phyloP scores from a whole-genome alignment of 2,113 vertebrate genomes.

The Aptenodytes forsteri region DNA sequence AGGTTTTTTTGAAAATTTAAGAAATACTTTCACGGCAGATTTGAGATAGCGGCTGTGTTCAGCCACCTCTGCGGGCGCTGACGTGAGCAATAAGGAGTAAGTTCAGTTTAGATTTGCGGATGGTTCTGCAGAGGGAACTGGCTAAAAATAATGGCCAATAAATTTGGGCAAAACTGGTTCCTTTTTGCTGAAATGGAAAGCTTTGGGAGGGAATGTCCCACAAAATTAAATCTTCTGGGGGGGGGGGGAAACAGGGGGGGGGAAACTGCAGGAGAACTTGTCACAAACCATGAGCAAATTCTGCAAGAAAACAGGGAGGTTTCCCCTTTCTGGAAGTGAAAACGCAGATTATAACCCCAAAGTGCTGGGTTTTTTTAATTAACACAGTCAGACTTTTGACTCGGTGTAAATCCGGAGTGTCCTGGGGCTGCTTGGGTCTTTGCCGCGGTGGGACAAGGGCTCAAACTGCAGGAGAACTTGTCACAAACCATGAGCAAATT shows the following conservation, averaged over 20 bases:
- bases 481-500: background rate
- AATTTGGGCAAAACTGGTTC: background rate
- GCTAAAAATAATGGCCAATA: background rate
- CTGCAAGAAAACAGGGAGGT: background rate
- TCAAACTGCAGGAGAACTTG: background rate
- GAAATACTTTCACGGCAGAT: background rate
- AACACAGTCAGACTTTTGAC: fast-evolving
- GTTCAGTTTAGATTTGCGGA: background rate
- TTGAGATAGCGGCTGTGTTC: background rate
- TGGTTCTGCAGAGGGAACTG: background rate
- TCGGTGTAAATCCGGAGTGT: fast-evolving
- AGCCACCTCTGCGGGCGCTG: background rate
- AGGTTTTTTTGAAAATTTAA: background rate
- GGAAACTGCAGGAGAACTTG: background rate
- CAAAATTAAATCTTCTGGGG: background rate
- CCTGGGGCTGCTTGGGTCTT: too few relatives aligned
- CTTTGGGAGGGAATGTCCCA: background rate
- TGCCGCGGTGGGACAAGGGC: background rate
- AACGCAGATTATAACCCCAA: background rate
- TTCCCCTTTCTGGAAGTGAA: background rate
- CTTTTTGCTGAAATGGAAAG: background rate
- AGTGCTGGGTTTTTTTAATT: fast-evolving
- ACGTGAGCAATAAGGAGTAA: background rate
- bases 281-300: background rate
- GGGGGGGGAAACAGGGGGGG: too few relatives aligned